These are phyloP conservation scores for Drepanosiphum platanoidis DNA, from an alignment of 2,888 invertebrate species.

Conservation along the genomic window DNA sequence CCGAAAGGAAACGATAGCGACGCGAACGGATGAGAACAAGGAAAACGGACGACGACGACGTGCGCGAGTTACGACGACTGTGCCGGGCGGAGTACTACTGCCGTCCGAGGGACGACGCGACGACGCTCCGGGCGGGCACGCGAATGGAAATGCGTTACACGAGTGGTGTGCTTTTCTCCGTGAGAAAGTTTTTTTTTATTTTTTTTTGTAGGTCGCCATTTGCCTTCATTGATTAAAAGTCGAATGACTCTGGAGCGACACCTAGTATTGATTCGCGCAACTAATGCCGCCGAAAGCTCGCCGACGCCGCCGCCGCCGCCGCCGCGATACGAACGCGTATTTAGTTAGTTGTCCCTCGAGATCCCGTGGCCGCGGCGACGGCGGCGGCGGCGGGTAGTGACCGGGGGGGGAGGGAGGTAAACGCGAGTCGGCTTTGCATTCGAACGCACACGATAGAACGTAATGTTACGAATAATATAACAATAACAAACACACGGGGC, in stretches of 20 bases:
- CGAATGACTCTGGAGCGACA: slow-evolving; percentile 50
- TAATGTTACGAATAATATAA: not conserved
- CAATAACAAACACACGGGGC: not conserved
- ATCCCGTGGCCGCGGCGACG: not conserved
- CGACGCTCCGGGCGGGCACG: not conserved
- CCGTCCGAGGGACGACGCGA: not conserved
- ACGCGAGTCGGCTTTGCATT: not conserved
- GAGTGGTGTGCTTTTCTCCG: slow-evolving; percentile 21
- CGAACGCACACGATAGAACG: not conserved
- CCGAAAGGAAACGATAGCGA: too few relatives aligned
- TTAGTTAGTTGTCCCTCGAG: slow-evolving; percentile 9
- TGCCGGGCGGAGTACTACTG: slow-evolving; percentile 8
- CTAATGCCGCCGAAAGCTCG: slow-evolving; percentile 47
- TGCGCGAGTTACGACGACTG: not conserved
- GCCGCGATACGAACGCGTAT: not conserved
- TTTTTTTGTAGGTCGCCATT: slow-evolving; percentile 59
- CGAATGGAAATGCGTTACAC: not conserved
- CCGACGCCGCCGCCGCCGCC: not conserved
- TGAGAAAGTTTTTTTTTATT: slow-evolving; percentile 18
- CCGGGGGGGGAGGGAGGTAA: not conserved
- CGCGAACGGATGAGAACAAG: too few relatives aligned
- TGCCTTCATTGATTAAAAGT: slow-evolving; percentile 60
- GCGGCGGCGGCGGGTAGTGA: not conserved
- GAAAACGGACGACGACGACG: too few relatives aligned
- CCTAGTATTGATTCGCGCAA: slow-evolving; percentile 58